Percentiles rank a stretch among this genome's conserved stretches.
phyloP scores from a whole-genome alignment of 2,888 invertebrate genomes.

The Erynnis tages region DNA sequence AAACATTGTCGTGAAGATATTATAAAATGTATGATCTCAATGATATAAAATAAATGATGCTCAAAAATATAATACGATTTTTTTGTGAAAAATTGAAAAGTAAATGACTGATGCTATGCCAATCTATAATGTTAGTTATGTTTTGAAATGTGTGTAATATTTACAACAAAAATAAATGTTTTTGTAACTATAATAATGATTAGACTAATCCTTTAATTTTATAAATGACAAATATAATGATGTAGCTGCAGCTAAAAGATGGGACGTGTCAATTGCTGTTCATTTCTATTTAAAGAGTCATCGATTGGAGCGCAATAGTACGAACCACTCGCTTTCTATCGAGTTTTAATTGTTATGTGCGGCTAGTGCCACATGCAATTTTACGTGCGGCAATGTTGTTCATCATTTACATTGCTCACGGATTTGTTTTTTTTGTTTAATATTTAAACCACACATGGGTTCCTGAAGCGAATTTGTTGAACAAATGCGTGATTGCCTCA shows the following conservation, averaged over 20 bases:
- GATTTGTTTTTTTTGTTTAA: slow-evolving; percentile 44
- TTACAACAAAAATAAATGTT: too few species aligned
- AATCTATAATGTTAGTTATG: too few species aligned
- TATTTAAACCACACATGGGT: slow-evolving; percentile 31
- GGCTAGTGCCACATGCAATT: slow-evolving; percentile 70
- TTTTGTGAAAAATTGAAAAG: too few species aligned
- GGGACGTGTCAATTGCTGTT: slow-evolving; percentile 64
- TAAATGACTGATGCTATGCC: too few species aligned
- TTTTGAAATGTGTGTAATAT: too few species aligned
- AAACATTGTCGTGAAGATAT: too few species aligned
- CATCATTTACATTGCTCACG: slow-evolving; percentile 60
- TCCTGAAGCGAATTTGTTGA: slow-evolving; percentile 16
- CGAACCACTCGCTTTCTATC: slow-evolving; percentile 74
- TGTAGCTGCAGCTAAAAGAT: slow-evolving; percentile 43
- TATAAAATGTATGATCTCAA: too few species aligned
- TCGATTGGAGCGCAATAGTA: slow-evolving; percentile 55
- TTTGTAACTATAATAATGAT: too few species aligned
- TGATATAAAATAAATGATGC: too few species aligned
- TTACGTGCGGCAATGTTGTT: slow-evolving; percentile 74
- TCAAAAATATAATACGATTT: too few species aligned
- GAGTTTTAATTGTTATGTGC: slow-evolving; percentile 78
- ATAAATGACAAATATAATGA: too few species aligned
- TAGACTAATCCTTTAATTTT: too few species aligned
- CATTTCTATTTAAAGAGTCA: slow-evolving; percentile 61
- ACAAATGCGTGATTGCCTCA: not conserved